Base-by-base conservation (phyloP, 2,888 invertebrate genomes). In the Acrocera orbiculus region DNA sequence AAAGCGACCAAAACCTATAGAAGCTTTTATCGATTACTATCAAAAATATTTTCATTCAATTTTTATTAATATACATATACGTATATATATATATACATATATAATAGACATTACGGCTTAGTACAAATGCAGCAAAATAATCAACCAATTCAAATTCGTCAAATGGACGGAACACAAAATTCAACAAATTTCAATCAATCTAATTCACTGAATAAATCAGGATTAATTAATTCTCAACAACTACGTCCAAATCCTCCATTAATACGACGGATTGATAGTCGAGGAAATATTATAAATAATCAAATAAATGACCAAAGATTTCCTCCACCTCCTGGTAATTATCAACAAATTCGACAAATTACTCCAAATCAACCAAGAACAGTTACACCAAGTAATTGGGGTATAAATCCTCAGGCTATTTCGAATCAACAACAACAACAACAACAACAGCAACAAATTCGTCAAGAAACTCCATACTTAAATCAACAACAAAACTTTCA, bases 221-320 rank as follows among this genome's bases (percentile, higher is more conserved):
- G n/a, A n/a, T n/a, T n/a, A n/a, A n/a, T n/a, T n/a, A n/a, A 34
- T 39, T 17, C 46, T 42, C 11, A 43, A 40, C 44, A 47, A 25
- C 47, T 42, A n/a, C 43, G 49, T 24, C 44, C 46, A n/a, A 53
- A 50, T 16, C 62, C 64, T 9, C 52, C 48, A 4, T 57, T 52
- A 20, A 35, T 66, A 39, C 52, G 56, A 14, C 49, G 62, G 32
- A 48, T 58, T 30, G 67, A 67, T 46, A 67, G 66, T 47, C 58
- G 63, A 39, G 54, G 50, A 35, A 60, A 54, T 34, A 45, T 66
- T 35, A 35, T 54, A 16, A 45, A 42, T 16, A 44, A 44, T 10
- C 36, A 46, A 53, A 26, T 49, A 45, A n/a, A n/a, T n/a, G n/a
- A n/a, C n/a, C 40, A 46, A 16, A 45, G 47, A 13, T 49, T 45